Conservation (phyloP, 2,797 vertebrate genomes). For the Bovichtus diacanthus region DNA sequence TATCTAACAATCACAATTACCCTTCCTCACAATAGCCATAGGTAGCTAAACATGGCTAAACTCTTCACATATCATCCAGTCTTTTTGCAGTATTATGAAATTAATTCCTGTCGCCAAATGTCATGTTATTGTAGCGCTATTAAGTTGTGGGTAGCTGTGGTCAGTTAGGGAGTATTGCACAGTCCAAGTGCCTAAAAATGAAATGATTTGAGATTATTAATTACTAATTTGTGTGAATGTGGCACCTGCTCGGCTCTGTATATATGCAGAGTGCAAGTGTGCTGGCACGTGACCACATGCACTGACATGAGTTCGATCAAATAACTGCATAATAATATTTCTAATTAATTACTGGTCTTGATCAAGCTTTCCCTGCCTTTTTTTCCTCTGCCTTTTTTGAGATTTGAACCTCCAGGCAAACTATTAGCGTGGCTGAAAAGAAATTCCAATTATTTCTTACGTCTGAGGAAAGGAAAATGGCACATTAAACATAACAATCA, state of each 20-base stretch:
- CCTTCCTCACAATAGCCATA: background rate
- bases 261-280: background rate
- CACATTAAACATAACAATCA: conserved; percentile 70
- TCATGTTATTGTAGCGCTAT: background rate
- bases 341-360: conserved; percentile 61
- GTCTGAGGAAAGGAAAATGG: conserved; percentile 68
- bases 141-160: background rate
- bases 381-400: conserved; percentile 18
- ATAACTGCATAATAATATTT: conserved; percentile 43
- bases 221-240: background rate
- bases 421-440: conserved; percentile 60
- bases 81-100: background rate
- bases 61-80: background rate
- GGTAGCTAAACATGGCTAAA: background rate
- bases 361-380: conserved; percentile 31
- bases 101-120: background rate
- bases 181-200: background rate
- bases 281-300: background rate
- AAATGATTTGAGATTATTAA: conserved; percentile 3
- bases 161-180: background rate
- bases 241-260: background rate
- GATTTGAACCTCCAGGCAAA: conserved; percentile 60
- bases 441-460: conserved; percentile 73
- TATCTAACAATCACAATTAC: background rate
- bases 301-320: conserved; percentile 24